Evolutionary conservation across 2,888 invertebrate genomes (phyloP), one percentile per base, ranked within the genome.

Genomic region (Nomada goodeniana): DNA sequence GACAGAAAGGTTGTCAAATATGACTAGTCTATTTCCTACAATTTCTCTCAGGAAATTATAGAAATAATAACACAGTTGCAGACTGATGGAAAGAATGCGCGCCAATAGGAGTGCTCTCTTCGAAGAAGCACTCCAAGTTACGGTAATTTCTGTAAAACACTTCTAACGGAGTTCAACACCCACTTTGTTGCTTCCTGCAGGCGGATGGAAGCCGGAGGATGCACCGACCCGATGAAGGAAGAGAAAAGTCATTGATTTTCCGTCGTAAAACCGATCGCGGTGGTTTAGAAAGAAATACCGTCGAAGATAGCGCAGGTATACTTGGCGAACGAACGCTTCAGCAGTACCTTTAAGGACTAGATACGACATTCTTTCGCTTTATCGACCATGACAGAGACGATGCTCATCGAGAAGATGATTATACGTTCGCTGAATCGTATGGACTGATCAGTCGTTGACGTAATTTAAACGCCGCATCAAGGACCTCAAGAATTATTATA

Each of bases 171-270:
- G 53, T 59, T 65, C 71, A 36, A 80, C 79, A 68, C 79, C 71
- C 75, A 82, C 77, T 72, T 61, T 61, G 61, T 65, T 50, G 61
- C 71, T 67, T 57, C 80, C 76, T 72, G 76, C 80, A 57, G 65
- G 47, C n/a, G 29, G 47, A 64, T 55, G 36, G 68, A 57, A 53
- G 59, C 57, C 23, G 20, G 23, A 65, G 53, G 76, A 79, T 75
- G 69, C 55, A 44, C 65, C 71, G 47, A 61, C 55, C 36, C 47
- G 42, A 79, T 63, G 72, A 61, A 72, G 78, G 73, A 76, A 75
- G 59, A 26, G 67, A 52, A 64, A 55, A 74, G 81, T 77, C 81
- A 76, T 81, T 60, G 80, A 77, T 81, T 81, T 63, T 68, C 36
- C 52, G 52, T 59, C 63, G 74, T 71, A 81, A 77, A 77, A 70